Conservation (phyloP, 2,797 vertebrate genomes). For the Steatocranus sp. region DNA sequence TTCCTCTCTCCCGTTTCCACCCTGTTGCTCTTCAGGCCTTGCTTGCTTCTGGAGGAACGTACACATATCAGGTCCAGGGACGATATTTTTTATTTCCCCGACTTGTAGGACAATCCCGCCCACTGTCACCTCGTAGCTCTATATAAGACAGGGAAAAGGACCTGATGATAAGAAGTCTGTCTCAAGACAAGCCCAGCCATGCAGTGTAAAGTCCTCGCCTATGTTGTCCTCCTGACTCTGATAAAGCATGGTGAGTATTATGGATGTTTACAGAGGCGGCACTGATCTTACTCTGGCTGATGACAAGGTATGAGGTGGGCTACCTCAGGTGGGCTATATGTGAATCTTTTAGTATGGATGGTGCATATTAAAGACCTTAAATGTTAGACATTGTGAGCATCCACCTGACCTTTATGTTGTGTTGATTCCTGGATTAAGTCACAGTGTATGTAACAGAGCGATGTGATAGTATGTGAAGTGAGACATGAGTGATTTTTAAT, state of each 20-base stretch:
- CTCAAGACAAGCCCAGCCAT: constrained; percentile 61
- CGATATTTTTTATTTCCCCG: constrained; percentile 59
- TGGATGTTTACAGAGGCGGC: not conserved
- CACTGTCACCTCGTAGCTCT: constrained; percentile 43
- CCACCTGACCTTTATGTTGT: not conserved
- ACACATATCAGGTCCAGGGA: constrained; percentile 48
- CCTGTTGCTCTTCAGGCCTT: not conserved
- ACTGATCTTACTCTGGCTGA: not conserved
- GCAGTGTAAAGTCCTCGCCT: constrained; percentile 78
- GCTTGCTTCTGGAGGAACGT: constrained; percentile 34
- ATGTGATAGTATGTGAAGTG: not conserved
- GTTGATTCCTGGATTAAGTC: not conserved
- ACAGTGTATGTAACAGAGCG: too few species aligned
- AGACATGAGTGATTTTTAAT: not conserved
- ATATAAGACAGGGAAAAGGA: constrained; percentile 51
- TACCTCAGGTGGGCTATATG: not conserved
- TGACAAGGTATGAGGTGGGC: not conserved
- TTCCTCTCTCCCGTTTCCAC: not conserved
- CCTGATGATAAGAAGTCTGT: constrained; percentile 67
- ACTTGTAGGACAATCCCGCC: constrained; percentile 48
- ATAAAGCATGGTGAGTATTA: constrained; percentile 74
- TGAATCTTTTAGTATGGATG: not conserved
- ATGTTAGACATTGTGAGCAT: not conserved
- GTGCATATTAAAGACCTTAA: not conserved
- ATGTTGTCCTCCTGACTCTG: constrained; percentile 54